Evolutionary conservation across 2,113 vertebrate species (phyloP).

Genomic region (Phrynosoma blainvillii): DNA sequence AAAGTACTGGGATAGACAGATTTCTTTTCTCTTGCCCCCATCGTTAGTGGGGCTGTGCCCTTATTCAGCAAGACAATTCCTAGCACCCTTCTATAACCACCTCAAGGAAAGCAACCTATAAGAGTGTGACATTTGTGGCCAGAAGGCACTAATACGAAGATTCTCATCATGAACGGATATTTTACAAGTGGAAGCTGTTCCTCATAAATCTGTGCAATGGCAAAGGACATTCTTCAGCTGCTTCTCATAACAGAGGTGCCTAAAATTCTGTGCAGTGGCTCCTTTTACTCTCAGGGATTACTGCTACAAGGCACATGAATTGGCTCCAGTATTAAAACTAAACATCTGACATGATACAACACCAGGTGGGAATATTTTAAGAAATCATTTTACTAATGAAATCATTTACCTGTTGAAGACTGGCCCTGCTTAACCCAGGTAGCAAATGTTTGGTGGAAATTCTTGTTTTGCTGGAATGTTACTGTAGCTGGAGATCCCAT

Average conservation of each 20-base stretch:
- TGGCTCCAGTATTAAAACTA: slow-evolving; percentile 17
- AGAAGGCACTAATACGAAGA: background rate
- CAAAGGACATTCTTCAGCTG: background rate
- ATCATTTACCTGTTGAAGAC: slow-evolving; percentile 83
- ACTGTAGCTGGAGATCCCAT: slow-evolving; percentile 89
- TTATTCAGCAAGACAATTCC: background rate
- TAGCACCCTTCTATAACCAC: background rate
- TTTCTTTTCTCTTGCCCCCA: background rate
- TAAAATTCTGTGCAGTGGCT: background rate
- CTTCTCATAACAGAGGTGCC: background rate
- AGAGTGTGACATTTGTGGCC: no score
- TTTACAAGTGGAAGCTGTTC: background rate
- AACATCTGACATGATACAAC: background rate
- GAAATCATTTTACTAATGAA: fast-evolving
- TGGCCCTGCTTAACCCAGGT: slow-evolving; percentile 99
- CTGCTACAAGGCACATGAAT: background rate
- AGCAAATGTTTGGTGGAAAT: slow-evolving; percentile 97
- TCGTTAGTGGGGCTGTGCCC: background rate
- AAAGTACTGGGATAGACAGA: background rate
- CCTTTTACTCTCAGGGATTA: background rate
- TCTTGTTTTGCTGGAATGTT: slow-evolving; percentile 96
- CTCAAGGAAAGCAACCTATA: background rate
- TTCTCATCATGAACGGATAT: background rate
- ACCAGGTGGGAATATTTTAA: background rate
- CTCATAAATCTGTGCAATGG: background rate